Percentiles rank a stretch among this genome's conserved stretches.
Conservation (phyloP, 2,113 vertebrate genomes). For the Burhinus oedicnemus region DNA sequence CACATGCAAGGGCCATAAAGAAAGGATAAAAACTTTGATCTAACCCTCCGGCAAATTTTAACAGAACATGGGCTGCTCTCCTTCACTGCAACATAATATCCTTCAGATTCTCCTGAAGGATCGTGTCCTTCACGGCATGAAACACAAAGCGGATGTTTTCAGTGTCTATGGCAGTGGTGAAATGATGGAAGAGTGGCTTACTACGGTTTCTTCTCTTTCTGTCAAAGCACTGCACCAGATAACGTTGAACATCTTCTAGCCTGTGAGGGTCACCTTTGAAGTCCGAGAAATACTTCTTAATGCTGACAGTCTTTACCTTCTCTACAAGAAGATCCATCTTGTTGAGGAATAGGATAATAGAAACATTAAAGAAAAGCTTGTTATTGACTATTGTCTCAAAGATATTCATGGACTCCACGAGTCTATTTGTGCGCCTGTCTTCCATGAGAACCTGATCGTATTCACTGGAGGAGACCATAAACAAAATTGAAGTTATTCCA, state of each 20-base stretch:
- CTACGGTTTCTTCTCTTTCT: conserved; percentile 90
- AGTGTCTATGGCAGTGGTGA: conserved; percentile 96
- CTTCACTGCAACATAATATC: conserved; percentile 98
- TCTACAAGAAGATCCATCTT: conserved; percentile 96
- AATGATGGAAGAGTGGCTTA: conserved; percentile 95
- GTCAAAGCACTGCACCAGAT: conserved; percentile 93
- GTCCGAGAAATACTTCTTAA: conserved; percentile 93
- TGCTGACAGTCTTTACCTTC: conserved; percentile 90
- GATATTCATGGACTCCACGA: conserved; percentile 97
- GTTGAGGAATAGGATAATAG: conserved; percentile 98
- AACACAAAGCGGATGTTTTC: conserved; percentile 98
- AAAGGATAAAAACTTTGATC: neutral
- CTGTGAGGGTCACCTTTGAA: conserved; percentile 88
- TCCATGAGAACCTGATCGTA: conserved; percentile 98
- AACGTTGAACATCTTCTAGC: conserved; percentile 91
- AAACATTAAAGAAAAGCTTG: conserved; percentile 96
- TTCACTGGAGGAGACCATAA: conserved; percentile 96
- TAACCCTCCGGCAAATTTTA: neutral
- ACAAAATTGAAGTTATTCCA: conserved; percentile 95
- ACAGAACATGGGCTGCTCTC: neutral
- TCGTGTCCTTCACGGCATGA: conserved; percentile 96
- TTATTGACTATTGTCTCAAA: conserved; percentile 99
- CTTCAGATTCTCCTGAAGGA: conserved; percentile 96
- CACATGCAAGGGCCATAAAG: conserved; percentile 26
- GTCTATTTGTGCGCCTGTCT: conserved; percentile 93